Conservation (phyloP, 2,113 vertebrate species). For the Micromys minutus region DNA sequence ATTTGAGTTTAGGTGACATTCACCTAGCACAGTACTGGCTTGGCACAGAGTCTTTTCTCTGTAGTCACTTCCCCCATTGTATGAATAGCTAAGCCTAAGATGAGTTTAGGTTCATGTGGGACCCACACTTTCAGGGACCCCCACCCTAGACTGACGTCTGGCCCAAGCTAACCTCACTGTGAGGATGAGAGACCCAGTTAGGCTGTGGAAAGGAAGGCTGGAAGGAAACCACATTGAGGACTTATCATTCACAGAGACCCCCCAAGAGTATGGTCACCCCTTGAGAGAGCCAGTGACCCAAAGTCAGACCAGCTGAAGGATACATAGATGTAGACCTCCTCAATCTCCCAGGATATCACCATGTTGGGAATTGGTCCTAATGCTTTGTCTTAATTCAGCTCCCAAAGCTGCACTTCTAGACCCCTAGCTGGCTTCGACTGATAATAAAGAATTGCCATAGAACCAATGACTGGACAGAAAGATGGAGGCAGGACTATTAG, state of each 20-base stretch:
- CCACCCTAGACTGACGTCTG: background rate
- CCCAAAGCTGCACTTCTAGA: too few species aligned
- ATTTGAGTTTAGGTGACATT: background rate
- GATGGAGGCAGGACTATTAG: too few species aligned
- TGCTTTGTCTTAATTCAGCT: too few species aligned
- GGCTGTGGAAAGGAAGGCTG: background rate
- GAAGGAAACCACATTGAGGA: too few species aligned
- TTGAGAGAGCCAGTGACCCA: background rate
- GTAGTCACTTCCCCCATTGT: fast-evolving
- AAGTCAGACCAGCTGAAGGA: background rate
- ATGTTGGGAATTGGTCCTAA: too few species aligned
- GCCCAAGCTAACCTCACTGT: background rate
- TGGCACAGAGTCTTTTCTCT: background rate
- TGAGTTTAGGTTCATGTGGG: background rate
- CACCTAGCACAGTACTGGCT: fast-evolving
- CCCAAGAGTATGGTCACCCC: background rate
- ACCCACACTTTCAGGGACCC: background rate
- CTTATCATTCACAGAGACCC: background rate
- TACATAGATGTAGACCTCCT: background rate
- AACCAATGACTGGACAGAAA: too few species aligned
- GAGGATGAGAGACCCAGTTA: background rate
- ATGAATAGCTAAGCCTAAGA: background rate
- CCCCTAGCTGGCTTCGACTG: too few species aligned
- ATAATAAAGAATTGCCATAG: too few species aligned
- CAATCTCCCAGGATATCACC: background rate